Conservation (phyloP, 1,140 invertebrate genomes). For the Drosophila mojavensis region DNA sequence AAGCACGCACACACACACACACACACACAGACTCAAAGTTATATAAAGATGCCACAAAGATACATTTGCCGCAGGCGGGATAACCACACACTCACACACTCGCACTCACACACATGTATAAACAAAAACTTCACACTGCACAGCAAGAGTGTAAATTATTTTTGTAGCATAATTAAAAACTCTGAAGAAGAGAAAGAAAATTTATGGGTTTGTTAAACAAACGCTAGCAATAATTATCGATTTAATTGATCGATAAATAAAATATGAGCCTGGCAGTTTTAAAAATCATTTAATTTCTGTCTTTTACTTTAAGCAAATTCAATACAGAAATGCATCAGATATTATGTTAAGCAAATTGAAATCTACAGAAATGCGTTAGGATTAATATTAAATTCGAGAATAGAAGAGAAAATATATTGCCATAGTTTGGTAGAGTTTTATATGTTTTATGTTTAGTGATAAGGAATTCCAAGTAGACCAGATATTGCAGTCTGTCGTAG, state of each 20-base stretch:
- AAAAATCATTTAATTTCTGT: background rate
- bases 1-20: conserved; percentile 39
- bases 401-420: no score
- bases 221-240: background rate
- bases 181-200: background rate
- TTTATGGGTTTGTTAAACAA: background rate
- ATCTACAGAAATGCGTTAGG: no score
- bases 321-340: no score
- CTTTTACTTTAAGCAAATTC: no score
- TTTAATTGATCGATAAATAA: background rate
- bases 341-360: no score
- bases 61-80: background rate
- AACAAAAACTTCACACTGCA: conserved; percentile 6
- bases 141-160: conserved; percentile 9
- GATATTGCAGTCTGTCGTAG: no score
- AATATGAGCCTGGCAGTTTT: no score
- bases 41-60: conserved; percentile 25
- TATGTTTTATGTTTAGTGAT: no score
- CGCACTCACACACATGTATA: background rate
- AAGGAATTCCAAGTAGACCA: no score
- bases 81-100: background rate
- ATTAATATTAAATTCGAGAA: no score
- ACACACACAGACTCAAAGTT: background rate
- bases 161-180: background rate
- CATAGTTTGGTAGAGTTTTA: no score